These are phyloP conservation scores for Noctilio leporinus DNA, from an alignment of 2,113 vertebrate genomes.

Conservation along the genomic window DNA sequence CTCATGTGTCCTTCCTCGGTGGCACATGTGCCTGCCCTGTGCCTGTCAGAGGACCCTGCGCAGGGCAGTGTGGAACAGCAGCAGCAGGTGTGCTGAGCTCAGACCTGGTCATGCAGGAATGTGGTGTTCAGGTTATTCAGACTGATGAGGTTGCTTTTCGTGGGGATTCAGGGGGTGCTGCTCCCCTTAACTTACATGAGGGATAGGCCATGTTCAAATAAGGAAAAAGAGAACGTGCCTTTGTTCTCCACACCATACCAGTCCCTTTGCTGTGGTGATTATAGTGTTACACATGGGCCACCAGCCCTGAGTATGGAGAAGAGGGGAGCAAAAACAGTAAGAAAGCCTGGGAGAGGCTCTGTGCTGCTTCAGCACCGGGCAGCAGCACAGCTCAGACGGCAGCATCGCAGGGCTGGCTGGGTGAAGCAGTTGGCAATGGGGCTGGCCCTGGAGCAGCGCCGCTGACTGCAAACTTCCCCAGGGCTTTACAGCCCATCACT, in stretches of 20 bases:
- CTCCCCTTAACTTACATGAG: not conserved
- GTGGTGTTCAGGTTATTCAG: not conserved
- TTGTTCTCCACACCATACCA: not conserved
- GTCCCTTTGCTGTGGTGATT: not conserved
- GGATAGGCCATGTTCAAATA: not conserved
- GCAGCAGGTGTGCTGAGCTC: not conserved
- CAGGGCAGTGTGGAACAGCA: not conserved
- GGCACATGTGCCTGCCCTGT: not conserved
- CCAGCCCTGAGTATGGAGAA: not conserved
- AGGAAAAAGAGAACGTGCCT: not conserved
- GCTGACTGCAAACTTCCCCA: accelerated
- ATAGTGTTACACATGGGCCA: not conserved
- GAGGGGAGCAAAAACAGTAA: not conserved
- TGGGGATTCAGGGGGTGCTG: accelerated
- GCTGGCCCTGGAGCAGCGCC: not conserved
- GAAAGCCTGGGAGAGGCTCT: not conserved
- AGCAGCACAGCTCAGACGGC: not conserved
- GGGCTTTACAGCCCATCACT: too few relatives aligned
- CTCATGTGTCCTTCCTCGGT: not conserved
- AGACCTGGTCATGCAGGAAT: not conserved
- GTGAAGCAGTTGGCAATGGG: not conserved
- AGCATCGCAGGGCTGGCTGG: accelerated
- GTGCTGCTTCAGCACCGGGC: not conserved
- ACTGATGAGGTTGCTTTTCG: not conserved
- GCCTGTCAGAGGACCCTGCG: not conserved